Conservation (phyloP, 1,140 invertebrate genomes). For the Drosophila nigrodunni region DNA sequence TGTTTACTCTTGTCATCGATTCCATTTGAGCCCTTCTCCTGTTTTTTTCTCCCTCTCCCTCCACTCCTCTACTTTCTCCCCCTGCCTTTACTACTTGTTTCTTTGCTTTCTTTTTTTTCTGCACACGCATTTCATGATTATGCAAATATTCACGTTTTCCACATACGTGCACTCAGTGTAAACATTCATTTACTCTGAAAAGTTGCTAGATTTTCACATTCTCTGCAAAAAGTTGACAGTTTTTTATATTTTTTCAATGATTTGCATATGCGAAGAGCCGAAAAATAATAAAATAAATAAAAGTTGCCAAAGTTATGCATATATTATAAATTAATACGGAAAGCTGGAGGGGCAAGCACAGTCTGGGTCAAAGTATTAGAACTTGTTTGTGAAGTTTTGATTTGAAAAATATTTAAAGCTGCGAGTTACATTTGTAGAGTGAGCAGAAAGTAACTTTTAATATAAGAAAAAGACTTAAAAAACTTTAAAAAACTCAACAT, state of each 20-base stretch:
- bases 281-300: constrained; percentile 5
- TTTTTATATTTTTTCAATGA: constrained; percentile 17
- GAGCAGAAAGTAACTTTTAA: too few relatives aligned
- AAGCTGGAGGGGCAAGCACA: neutral
- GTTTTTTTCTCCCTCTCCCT: neutral
- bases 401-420: too few relatives aligned
- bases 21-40: constrained; percentile 39
- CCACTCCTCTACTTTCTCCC: neutral
- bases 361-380: neutral
- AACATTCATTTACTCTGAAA: constrained; percentile 27
- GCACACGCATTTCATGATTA: constrained; percentile 47
- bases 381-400: neutral
- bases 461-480: too few relatives aligned
- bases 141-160: constrained; percentile 42
- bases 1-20: constrained; percentile 68
- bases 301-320: neutral
- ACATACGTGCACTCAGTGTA: constrained; percentile 22
- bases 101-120: constrained; percentile 16
- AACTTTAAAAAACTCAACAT: too few relatives aligned
- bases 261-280: constrained; percentile 8
- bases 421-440: too few relatives aligned
- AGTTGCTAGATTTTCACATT: neutral
- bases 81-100: too few relatives aligned
- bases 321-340: neutral
- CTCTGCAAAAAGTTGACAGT: constrained; percentile 8